Evolutionary conservation across 1,140 invertebrate genomes (phyloP), one percentile per base, ranked within the genome.

Genomic region (Tetragonula clypearis): DNA sequence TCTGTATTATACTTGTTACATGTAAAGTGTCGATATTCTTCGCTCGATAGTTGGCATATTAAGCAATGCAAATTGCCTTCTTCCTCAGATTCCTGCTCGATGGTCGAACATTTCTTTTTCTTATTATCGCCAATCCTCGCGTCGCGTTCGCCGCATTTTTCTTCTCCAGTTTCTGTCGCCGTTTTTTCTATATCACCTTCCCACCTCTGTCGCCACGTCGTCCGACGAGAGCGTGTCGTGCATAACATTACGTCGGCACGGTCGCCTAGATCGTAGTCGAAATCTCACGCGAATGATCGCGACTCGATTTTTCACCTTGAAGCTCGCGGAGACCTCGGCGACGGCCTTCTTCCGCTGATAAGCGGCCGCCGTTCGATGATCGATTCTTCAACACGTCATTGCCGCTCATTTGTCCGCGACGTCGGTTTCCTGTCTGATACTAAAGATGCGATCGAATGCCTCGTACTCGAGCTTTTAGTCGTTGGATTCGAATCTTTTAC

Each of bases 211-310:
- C 41, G 58, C 71, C 53, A 69, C 21, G n/a, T 77, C 73, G 26
- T 75, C 60, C 35, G 19, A 2, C 60, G 21, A 12, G 23, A 73
- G 30, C 87, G 73, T 86, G 90, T 82, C 81, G 62, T 17, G 75
- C 79, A 66, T 79, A 79, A 82, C 49, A 68, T 84, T 79, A 71
- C 41, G 60, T 79, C 82, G 41, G 62, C 82, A 79, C 14, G 8
- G 30, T 17, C 65, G n/a, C 26, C 26, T 56, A 79, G 86, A 89
- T 81, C 80, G 26, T 72, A 60, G 1, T 35, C 65, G 79, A 85
- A 92, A 92, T 92, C 90, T 92, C 91, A 92, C 91, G 92, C 91
- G 87, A 92, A 41, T 65, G 79, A 92, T 92, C 90, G 80, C 86
- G 60, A 60, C 56, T 79, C 79, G 65, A 90, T 87, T 82, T 88